These are phyloP conservation scores for Melopsittacus undulatus DNA, from an alignment of 2,797 vertebrate genomes.

Conservation along the genomic window DNA sequence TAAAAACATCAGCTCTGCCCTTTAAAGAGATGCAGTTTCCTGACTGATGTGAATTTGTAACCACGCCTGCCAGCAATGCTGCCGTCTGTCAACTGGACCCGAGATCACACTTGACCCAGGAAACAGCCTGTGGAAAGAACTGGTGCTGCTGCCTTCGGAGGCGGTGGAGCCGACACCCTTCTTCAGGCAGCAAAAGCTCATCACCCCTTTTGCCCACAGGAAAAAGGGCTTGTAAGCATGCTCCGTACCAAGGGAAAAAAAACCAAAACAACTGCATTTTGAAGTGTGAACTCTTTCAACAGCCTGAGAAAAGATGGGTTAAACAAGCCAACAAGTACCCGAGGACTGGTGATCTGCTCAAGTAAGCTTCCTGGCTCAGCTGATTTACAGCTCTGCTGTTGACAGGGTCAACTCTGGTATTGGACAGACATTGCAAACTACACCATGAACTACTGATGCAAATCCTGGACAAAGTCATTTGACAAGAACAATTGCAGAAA, in stretches of 20 bases:
- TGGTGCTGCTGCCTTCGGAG: neutral
- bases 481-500: neutral
- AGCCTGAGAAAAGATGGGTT: neutral
- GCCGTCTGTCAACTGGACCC: fast-evolving
- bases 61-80: fast-evolving
- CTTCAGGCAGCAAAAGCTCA: neutral
- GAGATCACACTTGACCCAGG: fast-evolving
- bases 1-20: too few species aligned
- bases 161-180: too few species aligned
- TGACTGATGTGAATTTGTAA: fast-evolving
- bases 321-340: neutral
- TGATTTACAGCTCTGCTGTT: fast-evolving
- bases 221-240: neutral
- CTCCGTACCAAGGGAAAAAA: neutral
- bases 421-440: neutral
- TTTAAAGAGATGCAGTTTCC: fast-evolving
- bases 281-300: neutral
- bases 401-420: neutral
- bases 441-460: fast-evolving
- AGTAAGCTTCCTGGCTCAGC: neutral
- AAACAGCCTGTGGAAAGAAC: fast-evolving
- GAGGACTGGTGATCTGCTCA: neutral
- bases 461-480: neutral
- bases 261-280: neutral
- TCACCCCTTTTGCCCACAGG: neutral